Evolutionary conservation across 53 echinoderm and acorn worm genomes (phyloP).

Genomic region (Antedon mediterranea): DNA sequence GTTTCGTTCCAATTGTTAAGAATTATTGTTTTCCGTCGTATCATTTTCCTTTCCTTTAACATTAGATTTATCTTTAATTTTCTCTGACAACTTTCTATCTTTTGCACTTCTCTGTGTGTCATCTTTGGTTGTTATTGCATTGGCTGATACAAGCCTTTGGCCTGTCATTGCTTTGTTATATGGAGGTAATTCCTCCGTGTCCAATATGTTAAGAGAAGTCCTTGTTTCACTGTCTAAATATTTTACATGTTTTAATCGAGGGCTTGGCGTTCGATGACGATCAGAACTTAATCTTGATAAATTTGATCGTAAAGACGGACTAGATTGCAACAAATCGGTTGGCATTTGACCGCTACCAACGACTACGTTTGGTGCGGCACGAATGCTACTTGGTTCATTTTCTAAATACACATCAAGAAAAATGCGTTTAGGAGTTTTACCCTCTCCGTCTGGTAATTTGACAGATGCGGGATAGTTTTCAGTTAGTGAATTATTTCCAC

Average conservation of each 20-base stretch:
- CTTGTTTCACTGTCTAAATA: constrained; percentile 77
- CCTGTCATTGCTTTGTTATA: constrained; percentile 28
- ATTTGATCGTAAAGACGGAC: neutral
- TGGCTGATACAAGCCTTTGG: neutral
- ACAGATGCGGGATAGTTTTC: neutral
- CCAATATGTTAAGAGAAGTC: constrained; percentile 59
- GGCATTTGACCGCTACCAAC: neutral
- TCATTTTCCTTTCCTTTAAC: neutral
- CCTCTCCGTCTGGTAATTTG: neutral
- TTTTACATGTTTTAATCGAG: neutral
- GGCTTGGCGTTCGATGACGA: neutral
- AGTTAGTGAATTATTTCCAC: neutral
- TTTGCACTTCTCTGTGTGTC: neutral
- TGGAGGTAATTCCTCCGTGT: constrained; percentile 83
- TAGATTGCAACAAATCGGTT: neutral
- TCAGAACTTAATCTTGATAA: neutral
- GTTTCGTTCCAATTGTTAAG: neutral
- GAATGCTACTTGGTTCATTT: neutral
- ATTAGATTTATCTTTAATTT: neutral
- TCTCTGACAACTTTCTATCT: neutral
- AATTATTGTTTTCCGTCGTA: neutral
- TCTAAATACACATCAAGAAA: neutral
- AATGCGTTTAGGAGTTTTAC: neutral
- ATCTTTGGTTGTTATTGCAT: neutral
- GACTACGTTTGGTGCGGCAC: neutral